A percentile compares a stretch with the other conserved stretches of the same genome.
These are phyloP conservation scores for Nephrotoma guestfalica DNA, from an alignment of 2,888 invertebrate genomes.

Conservation along the genomic window DNA sequence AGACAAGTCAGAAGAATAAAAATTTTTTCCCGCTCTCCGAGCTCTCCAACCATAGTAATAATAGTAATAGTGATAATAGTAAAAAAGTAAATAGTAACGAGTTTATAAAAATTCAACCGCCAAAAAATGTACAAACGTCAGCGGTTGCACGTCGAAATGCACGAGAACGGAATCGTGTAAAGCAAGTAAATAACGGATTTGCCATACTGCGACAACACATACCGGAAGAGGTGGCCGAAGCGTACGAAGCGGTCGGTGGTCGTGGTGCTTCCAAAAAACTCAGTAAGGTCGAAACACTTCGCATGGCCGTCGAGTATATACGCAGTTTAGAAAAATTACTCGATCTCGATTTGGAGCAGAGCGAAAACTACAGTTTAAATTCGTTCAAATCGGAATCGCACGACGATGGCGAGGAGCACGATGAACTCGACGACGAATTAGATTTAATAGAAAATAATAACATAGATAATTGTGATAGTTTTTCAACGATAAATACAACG, in stretches of 20 bases:
- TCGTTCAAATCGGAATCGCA: background rate
- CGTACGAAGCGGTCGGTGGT: conserved; percentile 45
- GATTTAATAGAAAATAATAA: background rate
- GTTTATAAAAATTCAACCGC: background rate
- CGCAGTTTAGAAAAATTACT: conserved; percentile 62
- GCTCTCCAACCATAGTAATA: background rate
- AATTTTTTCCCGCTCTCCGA: background rate
- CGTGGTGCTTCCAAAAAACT: conserved; percentile 59
- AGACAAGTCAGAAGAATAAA: background rate
- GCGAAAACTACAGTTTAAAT: background rate
- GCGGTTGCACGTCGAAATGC: conserved; percentile 83
- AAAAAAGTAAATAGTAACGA: background rate
- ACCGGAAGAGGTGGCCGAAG: conserved; percentile 63
- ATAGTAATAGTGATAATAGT: background rate
- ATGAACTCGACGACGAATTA: background rate
- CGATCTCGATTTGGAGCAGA: background rate
- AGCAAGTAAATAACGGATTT: conserved; percentile 85
- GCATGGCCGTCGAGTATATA: conserved; percentile 86
- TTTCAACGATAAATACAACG: background rate
- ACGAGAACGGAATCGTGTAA: conserved; percentile 81
- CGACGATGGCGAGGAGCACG: background rate
- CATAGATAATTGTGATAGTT: conserved; percentile 1
- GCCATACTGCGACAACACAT: conserved; percentile 77
- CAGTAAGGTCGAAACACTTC: conserved; percentile 76
- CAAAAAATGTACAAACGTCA: conserved; percentile 45